A percentile compares a stretch with the other conserved stretches of the same genome.
Conservation (phyloP, 2,797 vertebrate genomes). For the Eulemur mongoz region DNA sequence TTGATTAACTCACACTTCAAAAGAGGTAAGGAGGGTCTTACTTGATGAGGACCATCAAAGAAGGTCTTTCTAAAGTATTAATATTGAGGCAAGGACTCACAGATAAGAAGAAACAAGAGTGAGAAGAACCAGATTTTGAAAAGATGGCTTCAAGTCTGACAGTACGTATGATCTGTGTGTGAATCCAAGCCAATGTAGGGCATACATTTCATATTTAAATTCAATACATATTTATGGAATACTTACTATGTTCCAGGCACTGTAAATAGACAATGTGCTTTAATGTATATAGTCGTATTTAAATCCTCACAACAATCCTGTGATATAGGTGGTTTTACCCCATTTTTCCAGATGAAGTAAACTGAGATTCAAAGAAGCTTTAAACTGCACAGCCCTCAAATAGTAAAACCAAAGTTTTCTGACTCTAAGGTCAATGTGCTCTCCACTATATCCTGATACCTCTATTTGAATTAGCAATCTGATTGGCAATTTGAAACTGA, state of each 20-base stretch:
- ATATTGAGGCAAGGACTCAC: neutral
- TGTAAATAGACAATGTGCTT: neutral
- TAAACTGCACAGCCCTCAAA: neutral
- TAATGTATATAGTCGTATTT: neutral
- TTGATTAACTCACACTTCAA: neutral
- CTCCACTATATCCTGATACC: neutral
- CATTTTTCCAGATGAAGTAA: neutral
- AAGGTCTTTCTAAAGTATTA: neutral
- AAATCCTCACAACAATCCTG: neutral
- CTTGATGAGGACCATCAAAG: neutral
- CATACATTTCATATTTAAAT: neutral
- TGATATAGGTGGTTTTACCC: neutral
- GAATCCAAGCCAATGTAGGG: neutral
- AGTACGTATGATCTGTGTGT: neutral
- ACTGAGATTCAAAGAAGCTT: slow-evolving; percentile 1
- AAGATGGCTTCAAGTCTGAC: neutral
- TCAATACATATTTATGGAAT: neutral
- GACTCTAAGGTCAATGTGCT: neutral
- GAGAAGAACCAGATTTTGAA: neutral
- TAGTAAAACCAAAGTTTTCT: neutral
- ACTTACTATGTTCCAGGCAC: neutral
- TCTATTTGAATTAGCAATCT: neutral
- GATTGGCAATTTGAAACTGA: neutral
- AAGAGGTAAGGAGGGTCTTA: neutral
- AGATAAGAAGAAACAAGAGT: neutral